These are phyloP conservation scores for Drosophila grimshawi DNA, from an alignment of 1,140 invertebrate species.

Conservation along the genomic window DNA sequence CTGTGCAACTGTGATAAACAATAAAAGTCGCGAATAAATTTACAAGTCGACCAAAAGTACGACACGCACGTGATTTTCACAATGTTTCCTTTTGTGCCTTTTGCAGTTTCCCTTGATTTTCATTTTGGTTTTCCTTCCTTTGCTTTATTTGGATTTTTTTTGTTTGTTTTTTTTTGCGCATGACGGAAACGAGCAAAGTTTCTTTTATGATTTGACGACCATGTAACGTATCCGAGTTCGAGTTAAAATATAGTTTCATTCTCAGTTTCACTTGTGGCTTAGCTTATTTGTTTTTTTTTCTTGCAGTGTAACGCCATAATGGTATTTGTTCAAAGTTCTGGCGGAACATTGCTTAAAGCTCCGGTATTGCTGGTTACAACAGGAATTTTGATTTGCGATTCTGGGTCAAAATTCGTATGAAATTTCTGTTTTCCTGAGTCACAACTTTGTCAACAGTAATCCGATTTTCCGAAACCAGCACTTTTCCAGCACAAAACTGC, in stretches of 20 bases:
- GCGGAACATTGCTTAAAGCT: neutral
- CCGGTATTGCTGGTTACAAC: too few relatives aligned
- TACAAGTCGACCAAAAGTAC: slow-evolving; percentile 54
- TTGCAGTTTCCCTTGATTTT: slow-evolving; percentile 21
- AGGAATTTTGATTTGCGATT: too few relatives aligned
- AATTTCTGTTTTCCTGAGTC: too few relatives aligned
- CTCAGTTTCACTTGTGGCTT: slow-evolving; percentile 50
- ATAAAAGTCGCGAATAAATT: slow-evolving; percentile 62
- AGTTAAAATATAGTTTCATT: slow-evolving; percentile 39
- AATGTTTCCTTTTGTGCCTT: slow-evolving; percentile 44
- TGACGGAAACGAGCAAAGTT: slow-evolving; percentile 59
- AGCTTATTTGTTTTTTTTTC: slow-evolving; percentile 21
- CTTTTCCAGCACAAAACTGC: too few relatives aligned
- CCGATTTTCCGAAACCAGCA: too few relatives aligned
- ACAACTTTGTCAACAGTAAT: too few relatives aligned
- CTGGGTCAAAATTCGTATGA: too few relatives aligned
- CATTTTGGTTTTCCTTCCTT: slow-evolving; percentile 32
- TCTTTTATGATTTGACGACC: slow-evolving; percentile 61
- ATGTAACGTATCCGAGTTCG: slow-evolving; percentile 39
- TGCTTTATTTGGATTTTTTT: slow-evolving; percentile 19
- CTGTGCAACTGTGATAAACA: slow-evolving; percentile 26
- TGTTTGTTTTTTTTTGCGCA: slow-evolving; percentile 34
- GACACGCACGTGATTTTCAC: slow-evolving; percentile 79
- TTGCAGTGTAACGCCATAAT: neutral
- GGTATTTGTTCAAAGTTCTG: neutral